A percentile compares a stretch with the other conserved stretches of the same genome.
phyloP scores from a whole-genome alignment of 2,888 invertebrate species.

The Stictocephala bisonia region DNA sequence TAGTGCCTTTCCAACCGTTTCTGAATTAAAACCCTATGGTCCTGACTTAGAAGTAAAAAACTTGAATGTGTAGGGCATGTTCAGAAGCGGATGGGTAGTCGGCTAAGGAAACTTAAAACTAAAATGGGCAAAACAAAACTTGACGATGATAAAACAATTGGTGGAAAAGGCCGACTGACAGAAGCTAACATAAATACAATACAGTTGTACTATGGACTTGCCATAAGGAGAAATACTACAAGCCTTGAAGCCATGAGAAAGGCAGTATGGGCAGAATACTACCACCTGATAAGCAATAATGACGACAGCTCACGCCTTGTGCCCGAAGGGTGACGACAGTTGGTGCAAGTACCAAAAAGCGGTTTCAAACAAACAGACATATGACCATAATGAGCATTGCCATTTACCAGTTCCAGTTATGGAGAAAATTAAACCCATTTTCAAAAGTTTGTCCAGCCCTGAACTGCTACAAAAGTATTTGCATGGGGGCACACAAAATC shows the following conservation, averaged over 20 bases:
- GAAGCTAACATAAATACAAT: slow-evolving; percentile 55
- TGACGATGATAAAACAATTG: slow-evolving; percentile 46
- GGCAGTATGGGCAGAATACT: slow-evolving; percentile 58
- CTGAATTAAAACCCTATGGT: slow-evolving; percentile 46
- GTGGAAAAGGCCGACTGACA: slow-evolving; percentile 55
- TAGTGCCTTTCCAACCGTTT: slow-evolving; percentile 18
- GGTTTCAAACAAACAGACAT: neutral
- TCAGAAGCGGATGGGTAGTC: slow-evolving; percentile 48
- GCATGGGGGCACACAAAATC: slow-evolving; percentile 6
- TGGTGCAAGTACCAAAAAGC: slow-evolving; percentile 57
- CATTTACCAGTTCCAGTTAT: slow-evolving; percentile 17
- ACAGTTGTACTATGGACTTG: slow-evolving; percentile 57
- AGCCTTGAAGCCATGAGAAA: slow-evolving; percentile 55
- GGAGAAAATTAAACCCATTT: slow-evolving; percentile 17
- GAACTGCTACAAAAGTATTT: slow-evolving; percentile 8
- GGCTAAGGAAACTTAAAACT: slow-evolving; percentile 43
- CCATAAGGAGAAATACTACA: slow-evolving; percentile 55
- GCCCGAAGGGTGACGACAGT: slow-evolving; percentile 52
- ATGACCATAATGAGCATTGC: slow-evolving; percentile 29
- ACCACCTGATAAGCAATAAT: slow-evolving; percentile 55
- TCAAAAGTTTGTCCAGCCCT: slow-evolving; percentile 5
- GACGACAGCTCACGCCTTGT: slow-evolving; percentile 55
- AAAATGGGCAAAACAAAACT: slow-evolving; percentile 14
- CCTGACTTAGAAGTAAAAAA: slow-evolving; percentile 39
- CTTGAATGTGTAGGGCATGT: slow-evolving; percentile 29